Evolutionary conservation across 2,113 vertebrate genomes (phyloP).

Genomic region (Neomonachus schauinslandi): DNA sequence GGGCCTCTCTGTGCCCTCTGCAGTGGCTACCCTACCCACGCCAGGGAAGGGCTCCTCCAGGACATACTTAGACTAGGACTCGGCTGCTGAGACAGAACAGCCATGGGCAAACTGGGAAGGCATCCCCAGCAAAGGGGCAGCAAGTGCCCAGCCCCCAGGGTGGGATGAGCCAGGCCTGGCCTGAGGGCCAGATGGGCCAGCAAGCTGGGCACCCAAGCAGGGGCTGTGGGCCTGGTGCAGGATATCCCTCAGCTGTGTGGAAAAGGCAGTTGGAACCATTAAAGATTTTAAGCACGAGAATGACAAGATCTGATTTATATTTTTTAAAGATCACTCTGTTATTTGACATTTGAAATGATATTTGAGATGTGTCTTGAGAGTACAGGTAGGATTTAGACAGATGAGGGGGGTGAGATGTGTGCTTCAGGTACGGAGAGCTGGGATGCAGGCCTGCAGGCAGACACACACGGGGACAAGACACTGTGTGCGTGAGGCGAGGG

Average conservation of each 20-base stretch:
- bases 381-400: slow-evolving; percentile 1
- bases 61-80: fast-evolving
- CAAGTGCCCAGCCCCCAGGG: fast-evolving
- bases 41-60: background rate
- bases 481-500: fast-evolving
- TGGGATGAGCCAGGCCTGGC: fast-evolving
- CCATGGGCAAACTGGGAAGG: fast-evolving
- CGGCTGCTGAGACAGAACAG: background rate
- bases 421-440: fast-evolving
- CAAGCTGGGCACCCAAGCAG: background rate
- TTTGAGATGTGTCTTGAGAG: slow-evolving; percentile 57
- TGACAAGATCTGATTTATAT: background rate
- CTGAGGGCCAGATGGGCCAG: background rate
- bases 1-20: background rate
- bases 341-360: slow-evolving; percentile 65
- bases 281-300: background rate
- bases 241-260: background rate
- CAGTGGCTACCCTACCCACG: background rate
- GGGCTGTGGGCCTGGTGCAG: background rate
- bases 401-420: background rate
- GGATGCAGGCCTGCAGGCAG: fast-evolving
- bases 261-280: background rate
- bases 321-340: slow-evolving; percentile 48
- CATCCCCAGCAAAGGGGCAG: fast-evolving
- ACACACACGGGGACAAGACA: background rate